Percentiles rank a stretch among this genome's conserved stretches.
phyloP scores from a whole-genome alignment of 2,797 vertebrate genomes.

The Scleropages formosus region DNA sequence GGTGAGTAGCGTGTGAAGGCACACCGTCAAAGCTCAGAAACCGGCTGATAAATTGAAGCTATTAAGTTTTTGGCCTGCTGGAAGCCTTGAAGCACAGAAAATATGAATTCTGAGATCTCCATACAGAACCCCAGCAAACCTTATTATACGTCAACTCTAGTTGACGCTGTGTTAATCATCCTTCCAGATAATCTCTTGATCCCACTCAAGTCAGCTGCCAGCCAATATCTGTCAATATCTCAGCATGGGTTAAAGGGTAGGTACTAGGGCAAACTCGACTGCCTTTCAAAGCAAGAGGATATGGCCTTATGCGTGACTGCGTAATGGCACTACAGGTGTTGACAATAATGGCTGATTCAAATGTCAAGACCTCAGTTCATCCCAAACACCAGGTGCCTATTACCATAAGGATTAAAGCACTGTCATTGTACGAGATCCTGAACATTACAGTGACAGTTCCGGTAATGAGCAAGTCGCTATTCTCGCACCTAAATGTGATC shows the following conservation, averaged over 20 bases:
- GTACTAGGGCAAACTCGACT: background rate
- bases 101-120: background rate
- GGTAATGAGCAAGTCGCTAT: slow-evolving; percentile 34
- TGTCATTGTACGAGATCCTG: slow-evolving; percentile 37
- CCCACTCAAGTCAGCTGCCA: slow-evolving; percentile 18
- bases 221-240: slow-evolving; percentile 22
- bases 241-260: background rate
- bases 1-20: no score
- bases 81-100: background rate
- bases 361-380: slow-evolving; percentile 46
- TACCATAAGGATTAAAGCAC: slow-evolving; percentile 38
- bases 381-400: slow-evolving; percentile 35
- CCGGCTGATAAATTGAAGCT: no score
- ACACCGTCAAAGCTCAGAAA: no score
- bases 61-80: background rate
- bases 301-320: background rate
- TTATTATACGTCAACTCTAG: background rate
- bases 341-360: slow-evolving; percentile 1
- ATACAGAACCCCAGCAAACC: background rate
- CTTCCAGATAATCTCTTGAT: slow-evolving; percentile 7
- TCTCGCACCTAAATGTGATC: slow-evolving; percentile 11
- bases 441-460: slow-evolving; percentile 22
- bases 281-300: background rate
- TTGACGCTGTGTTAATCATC: background rate
- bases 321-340: background rate